These are phyloP conservation scores for Teinopalpus imperialis DNA, from an alignment of 2,888 invertebrate species.

Conservation along the genomic window DNA sequence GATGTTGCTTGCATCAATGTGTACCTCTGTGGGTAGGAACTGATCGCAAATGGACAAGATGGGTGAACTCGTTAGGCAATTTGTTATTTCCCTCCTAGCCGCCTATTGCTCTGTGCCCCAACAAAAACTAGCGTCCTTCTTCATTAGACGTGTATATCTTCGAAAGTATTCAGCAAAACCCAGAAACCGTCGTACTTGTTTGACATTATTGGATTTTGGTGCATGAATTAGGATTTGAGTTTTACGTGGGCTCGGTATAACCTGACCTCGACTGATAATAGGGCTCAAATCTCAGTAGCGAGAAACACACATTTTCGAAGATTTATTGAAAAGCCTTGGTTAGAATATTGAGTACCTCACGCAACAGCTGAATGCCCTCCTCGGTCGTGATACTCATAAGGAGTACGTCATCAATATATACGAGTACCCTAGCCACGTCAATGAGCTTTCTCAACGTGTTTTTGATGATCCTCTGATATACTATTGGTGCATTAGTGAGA, in stretches of 20 bases:
- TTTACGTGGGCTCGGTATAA: slow-evolving; percentile 5
- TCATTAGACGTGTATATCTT: slow-evolving; percentile 17
- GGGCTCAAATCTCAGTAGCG: slow-evolving; percentile 6
- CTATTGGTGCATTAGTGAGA: slow-evolving; percentile 25
- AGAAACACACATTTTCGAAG: slow-evolving; percentile 14
- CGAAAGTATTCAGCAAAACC: slow-evolving; percentile 15
- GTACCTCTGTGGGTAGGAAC: not conserved
- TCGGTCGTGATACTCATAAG: not conserved
- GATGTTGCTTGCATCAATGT: not conserved
- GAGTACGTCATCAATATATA: slow-evolving; percentile 28
- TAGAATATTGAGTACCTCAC: slow-evolving; percentile 2
- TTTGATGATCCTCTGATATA: slow-evolving; percentile 21
- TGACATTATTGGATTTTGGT: too few species aligned
- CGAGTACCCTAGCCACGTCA: slow-evolving; percentile 13
- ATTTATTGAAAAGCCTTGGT: slow-evolving; percentile 17
- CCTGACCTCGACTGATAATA: slow-evolving; percentile 10
- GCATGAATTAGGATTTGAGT: too few species aligned
- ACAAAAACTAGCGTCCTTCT: slow-evolving; percentile 21
- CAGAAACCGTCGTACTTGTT: slow-evolving; percentile 3
- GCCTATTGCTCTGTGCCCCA: slow-evolving; percentile 12
- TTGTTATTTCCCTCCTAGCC: not conserved
- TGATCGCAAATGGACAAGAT: not conserved
- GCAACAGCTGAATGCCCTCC: slow-evolving; percentile 1
- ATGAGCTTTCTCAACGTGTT: slow-evolving; percentile 14
- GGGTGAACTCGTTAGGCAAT: not conserved